phyloP scores from a whole-genome alignment of 2,797 vertebrate species.

The Peromyscus attwateri region DNA sequence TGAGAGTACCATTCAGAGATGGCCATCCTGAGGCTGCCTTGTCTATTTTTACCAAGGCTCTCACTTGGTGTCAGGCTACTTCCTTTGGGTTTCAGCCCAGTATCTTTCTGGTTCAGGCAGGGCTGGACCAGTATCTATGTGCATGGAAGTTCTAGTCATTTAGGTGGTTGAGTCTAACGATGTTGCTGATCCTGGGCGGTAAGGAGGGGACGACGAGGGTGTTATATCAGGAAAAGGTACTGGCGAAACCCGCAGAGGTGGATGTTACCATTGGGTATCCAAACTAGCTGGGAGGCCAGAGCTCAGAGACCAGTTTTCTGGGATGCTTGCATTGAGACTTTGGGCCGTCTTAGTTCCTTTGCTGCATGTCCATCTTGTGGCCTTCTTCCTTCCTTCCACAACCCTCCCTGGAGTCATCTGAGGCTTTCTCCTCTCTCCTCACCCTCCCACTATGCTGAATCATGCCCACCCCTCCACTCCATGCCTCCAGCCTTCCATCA shows the following conservation, averaged over 20 bases:
- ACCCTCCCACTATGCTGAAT: slow-evolving; percentile 47
- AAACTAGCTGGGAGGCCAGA: background rate
- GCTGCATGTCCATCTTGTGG: background rate
- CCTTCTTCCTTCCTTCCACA: background rate
- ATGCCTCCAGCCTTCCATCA: slow-evolving; percentile 58
- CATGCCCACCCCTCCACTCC: background rate
- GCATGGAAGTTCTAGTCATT: background rate
- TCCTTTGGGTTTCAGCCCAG: slow-evolving; percentile 63
- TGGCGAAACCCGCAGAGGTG: background rate
- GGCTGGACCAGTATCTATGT: background rate
- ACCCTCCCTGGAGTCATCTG: background rate
- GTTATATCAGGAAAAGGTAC: background rate
- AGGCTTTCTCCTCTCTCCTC: background rate
- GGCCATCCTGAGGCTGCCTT: background rate
- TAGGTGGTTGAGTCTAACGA: background rate
- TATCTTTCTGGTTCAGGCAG: slow-evolving; percentile 56
- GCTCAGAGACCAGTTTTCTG: background rate
- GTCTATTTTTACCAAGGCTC: slow-evolving; percentile 61
- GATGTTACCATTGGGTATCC: background rate
- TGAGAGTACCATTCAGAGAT: background rate
- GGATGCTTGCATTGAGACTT: background rate
- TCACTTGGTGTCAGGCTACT: slow-evolving; percentile 38
- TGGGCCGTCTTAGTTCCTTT: background rate
- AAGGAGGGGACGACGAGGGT: background rate
- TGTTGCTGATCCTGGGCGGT: background rate